Percentiles rank a stretch among this genome's conserved stretches.
phyloP scores from a whole-genome alignment of 2,888 invertebrate species.

The Notodonta dromedarius region DNA sequence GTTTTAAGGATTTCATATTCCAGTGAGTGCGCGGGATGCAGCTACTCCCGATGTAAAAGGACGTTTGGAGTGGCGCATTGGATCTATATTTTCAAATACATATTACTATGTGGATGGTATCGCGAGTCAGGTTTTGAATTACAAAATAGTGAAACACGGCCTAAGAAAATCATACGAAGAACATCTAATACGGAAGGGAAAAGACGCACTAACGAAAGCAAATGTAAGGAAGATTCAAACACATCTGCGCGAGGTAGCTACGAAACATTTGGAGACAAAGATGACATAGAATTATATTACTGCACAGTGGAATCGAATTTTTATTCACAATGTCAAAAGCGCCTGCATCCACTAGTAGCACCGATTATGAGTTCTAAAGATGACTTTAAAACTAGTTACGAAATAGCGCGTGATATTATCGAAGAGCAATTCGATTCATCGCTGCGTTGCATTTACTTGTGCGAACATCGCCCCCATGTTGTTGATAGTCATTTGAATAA shows the following conservation, averaged over 20 bases:
- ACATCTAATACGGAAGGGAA: conserved; percentile 24
- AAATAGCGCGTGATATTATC: conserved; percentile 22
- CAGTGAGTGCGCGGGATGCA: conserved; percentile 17
- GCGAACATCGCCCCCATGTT: conserved; percentile 21
- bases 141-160: background rate
- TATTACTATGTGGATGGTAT: conserved; percentile 26
- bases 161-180: conserved; percentile 24
- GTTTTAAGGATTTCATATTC: conserved; percentile 9
- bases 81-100: conserved; percentile 19
- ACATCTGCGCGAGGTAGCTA: conserved; percentile 6
- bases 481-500: conserved; percentile 28
- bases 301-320: conserved; percentile 28
- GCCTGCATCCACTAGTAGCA: conserved; percentile 5
- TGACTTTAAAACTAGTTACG: conserved; percentile 20
- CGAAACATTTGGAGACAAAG: conserved; percentile 7
- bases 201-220: conserved; percentile 14
- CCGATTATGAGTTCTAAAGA: conserved; percentile 20
- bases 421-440: conserved; percentile 28
- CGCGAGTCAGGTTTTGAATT: conserved; percentile 7
- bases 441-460: conserved; percentile 31
- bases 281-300: conserved; percentile 31
- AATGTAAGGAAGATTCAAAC: conserved; percentile 14
- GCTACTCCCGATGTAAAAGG: conserved; percentile 9
- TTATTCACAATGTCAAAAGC: conserved; percentile 21
- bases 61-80: conserved; percentile 11